Conservation (phyloP, 1,140 invertebrate genomes). For the Euura saliciscinereae region DNA sequence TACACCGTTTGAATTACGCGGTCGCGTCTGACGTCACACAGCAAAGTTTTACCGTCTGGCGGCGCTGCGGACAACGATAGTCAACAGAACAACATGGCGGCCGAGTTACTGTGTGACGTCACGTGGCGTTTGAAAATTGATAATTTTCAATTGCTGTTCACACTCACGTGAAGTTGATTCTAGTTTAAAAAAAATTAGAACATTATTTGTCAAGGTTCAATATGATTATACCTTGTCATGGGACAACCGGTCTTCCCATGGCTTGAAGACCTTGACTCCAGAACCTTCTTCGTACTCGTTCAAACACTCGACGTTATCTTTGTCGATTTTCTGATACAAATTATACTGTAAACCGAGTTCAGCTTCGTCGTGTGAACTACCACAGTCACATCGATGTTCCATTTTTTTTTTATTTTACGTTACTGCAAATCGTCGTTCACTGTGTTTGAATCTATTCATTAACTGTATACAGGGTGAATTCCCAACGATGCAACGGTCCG, state of each 20-base stretch:
- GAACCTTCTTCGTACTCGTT: slow-evolving; percentile 87
- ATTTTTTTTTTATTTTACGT: slow-evolving; percentile 22
- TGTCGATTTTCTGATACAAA: slow-evolving; percentile 89
- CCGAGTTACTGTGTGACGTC: too few relatives aligned
- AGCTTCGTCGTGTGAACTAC: slow-evolving; percentile 35
- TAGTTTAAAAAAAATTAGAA: background rate
- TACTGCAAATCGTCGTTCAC: too few relatives aligned
- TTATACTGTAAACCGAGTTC: slow-evolving; percentile 87
- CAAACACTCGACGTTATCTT: slow-evolving; percentile 86
- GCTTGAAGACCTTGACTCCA: slow-evolving; percentile 88
- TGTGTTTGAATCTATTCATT: too few relatives aligned
- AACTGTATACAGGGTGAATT: too few relatives aligned
- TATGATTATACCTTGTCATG: slow-evolving; percentile 68
- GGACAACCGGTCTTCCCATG: slow-evolving; percentile 87
- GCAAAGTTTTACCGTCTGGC: too few relatives aligned
- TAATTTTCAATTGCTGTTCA: too few relatives aligned
- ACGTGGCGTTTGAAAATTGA: too few relatives aligned
- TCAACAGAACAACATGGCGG: too few relatives aligned
- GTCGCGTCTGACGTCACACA: too few relatives aligned
- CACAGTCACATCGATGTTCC: slow-evolving; percentile 42
- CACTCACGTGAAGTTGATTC: background rate
- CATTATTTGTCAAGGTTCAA: slow-evolving; percentile 23
- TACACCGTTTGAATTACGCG: too few relatives aligned
- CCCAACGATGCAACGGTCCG: too few relatives aligned
- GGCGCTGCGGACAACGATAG: too few relatives aligned